A percentile compares a stretch with the other conserved stretches of the same genome.
Conservation (phyloP, 2,113 vertebrate species). For the Murina feae region DNA sequence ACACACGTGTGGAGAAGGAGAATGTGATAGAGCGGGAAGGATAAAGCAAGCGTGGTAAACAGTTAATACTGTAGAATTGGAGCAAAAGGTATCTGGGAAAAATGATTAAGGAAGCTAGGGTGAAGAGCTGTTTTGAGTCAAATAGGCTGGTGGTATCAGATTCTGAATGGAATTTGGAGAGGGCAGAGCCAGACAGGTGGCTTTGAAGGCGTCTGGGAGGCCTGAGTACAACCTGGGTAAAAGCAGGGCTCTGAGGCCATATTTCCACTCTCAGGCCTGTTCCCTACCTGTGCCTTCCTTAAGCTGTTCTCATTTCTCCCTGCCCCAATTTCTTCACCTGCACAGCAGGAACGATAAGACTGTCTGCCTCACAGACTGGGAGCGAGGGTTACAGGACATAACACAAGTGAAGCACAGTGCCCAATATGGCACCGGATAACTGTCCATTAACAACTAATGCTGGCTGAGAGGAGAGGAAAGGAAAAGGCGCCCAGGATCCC, state of each 20-base stretch:
- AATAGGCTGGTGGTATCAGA: neutral
- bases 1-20: neutral
- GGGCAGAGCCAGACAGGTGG: neutral
- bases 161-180: neutral
- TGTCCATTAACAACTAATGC: neutral
- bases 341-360: neutral
- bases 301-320: neutral
- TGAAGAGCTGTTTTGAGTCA: neutral
- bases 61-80: neutral
- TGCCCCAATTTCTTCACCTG: neutral
- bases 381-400: neutral
- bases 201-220: neutral
- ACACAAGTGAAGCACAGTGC: neutral
- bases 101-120: neutral
- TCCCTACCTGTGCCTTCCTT: neutral
- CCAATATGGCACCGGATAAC: neutral
- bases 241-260: neutral
- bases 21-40: neutral
- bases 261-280: neutral
- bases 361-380: neutral
- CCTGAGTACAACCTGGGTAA: neutral
- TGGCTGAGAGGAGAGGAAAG: neutral
- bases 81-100: neutral
- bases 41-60: neutral
- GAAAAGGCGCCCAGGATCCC: neutral